These are phyloP conservation scores for Tyrannus savana DNA, from an alignment of 2,113 vertebrate species.

Conservation along the genomic window DNA sequence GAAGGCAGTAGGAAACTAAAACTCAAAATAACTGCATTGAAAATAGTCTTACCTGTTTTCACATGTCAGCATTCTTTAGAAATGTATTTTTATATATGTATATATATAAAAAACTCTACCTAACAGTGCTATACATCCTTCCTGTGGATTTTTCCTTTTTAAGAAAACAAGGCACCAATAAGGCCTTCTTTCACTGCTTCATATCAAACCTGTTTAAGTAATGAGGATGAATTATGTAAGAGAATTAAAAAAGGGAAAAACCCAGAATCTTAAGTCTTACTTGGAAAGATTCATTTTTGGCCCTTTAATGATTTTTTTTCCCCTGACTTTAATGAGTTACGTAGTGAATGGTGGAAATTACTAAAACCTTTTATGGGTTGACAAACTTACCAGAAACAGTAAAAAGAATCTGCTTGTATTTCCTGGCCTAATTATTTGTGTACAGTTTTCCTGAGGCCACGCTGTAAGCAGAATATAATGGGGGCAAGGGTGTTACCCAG, in stretches of 20 bases:
- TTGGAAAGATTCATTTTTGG: background rate
- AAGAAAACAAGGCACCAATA: background rate
- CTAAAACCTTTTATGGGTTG: background rate
- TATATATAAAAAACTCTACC: background rate
- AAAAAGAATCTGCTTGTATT: background rate
- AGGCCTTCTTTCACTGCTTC: background rate
- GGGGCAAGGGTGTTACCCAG: background rate
- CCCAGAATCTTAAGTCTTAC: background rate
- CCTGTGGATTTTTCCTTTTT: background rate
- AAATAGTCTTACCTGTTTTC: background rate
- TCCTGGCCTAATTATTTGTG: background rate
- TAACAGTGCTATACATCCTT: background rate
- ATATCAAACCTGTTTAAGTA: background rate
- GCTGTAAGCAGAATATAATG: background rate
- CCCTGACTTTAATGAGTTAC: background rate
- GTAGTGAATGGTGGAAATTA: background rate
- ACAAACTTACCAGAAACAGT: background rate
- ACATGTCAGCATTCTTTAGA: accelerated
- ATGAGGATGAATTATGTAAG: background rate
- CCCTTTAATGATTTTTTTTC: background rate
- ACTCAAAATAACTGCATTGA: background rate
- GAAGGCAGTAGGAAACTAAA: background rate
- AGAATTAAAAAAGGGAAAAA: background rate
- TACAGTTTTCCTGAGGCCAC: background rate
- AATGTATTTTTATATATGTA: background rate